Base-by-base conservation (phyloP, 2,888 invertebrate genomes). In the Gasteruption jaculator region DNA sequence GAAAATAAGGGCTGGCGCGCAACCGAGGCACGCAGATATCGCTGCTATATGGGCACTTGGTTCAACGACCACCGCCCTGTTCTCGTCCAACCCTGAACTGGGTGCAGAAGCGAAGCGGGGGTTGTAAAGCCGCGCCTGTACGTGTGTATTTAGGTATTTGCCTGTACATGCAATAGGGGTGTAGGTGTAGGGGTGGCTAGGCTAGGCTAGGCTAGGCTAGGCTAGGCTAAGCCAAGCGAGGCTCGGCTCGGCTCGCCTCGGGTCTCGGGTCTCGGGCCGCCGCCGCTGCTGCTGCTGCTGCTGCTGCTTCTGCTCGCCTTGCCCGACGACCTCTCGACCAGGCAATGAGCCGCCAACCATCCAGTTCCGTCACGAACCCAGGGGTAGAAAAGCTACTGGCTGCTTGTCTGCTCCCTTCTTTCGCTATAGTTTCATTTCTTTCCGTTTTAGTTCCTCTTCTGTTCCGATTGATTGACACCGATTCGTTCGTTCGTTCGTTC, bases 321-420 rank as follows among this genome's bases (percentile, higher is more conserved):
- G 30, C 43, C 38, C 45, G 51, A 44, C 24, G 67, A 58, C 32
- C 62, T 58, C 26, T 72, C 45, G 50, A 52, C 46, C 51, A n/a
- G n/a, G n/a, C n/a, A n/a, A n/a, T 48, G 46, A 47, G 45, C 53
- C 50, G 47, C 52, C 53, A 45, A 51, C 58, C 52, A 54, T 49
- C 57, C 61, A 73, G 46, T 75, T 76, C 38, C 77, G 57, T 55
- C 76, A 53, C 78, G 74, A 53, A 77, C 74, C 44, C 76, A 74
- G 51, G 76, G 71, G 58, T 78, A 77, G 44, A 77, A 72, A 63
- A 78, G 77, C 55, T 55, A 65, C 77, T 77, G 64, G 78, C 77
- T 56, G 78, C 77, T 50, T 78, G 68, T 45, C 75, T 74, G 68
- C 76, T 78, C 52, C 71, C 78, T 61, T 78, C 59, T 50, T 76